Evolutionary conservation across 2,888 invertebrate species (phyloP).

Genomic region (Bibio marci): DNA sequence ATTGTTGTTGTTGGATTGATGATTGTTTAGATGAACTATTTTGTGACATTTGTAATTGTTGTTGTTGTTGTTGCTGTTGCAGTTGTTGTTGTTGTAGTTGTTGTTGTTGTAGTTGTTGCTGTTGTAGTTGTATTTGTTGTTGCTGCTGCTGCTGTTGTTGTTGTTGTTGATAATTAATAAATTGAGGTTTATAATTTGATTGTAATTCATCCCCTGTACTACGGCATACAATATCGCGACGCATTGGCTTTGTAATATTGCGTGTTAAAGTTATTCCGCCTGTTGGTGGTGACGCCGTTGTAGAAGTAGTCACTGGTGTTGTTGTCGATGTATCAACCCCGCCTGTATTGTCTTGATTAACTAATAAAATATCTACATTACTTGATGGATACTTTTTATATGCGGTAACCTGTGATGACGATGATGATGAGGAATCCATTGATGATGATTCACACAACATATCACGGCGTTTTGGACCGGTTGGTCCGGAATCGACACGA

Average conservation of each 20-base stretch:
- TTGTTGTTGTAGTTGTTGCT: slow-evolving; percentile 5
- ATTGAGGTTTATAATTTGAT: slow-evolving; percentile 19
- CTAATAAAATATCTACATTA: slow-evolving; percentile 7
- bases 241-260: slow-evolving; percentile 8
- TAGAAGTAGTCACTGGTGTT: background rate
- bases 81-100: background rate
- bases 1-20: background rate
- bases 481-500: slow-evolving; percentile 12
- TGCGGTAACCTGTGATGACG: background rate
- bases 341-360: background rate
- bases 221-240: slow-evolving; percentile 21
- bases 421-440: background rate
- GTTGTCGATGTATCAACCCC: background rate
- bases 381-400: slow-evolving; percentile 1
- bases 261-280: too few relatives aligned
- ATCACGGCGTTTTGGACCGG: slow-evolving; percentile 10
- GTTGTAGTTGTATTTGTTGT: slow-evolving; percentile 5
- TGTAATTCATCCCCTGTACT: slow-evolving; percentile 34
- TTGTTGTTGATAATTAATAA: slow-evolving; percentile 11
- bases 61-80: background rate
- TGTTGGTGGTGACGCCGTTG: background rate
- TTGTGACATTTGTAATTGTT: slow-evolving; percentile 3
- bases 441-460: too few relatives aligned
- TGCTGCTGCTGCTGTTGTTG: slow-evolving; percentile 2
- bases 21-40: background rate